phyloP scores from a whole-genome alignment of 2,888 invertebrate species.

The Conchocele bisecta region DNA sequence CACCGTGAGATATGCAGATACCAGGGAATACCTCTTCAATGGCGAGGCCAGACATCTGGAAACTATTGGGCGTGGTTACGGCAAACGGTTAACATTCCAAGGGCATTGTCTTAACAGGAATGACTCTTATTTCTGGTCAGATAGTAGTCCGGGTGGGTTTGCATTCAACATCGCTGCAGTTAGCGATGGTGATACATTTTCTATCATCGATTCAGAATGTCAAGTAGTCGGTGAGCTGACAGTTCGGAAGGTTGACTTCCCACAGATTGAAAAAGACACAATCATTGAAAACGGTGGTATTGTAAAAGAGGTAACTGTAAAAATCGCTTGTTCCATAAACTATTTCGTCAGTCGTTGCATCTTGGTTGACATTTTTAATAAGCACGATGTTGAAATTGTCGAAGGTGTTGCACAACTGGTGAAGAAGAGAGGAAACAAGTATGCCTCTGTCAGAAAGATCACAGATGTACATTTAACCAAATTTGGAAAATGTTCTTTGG shows the following conservation, averaged over 20 bases:
- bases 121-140: constrained; percentile 90
- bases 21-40: constrained; percentile 87
- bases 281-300: constrained; percentile 45
- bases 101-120: constrained; percentile 86
- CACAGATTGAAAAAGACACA: constrained; percentile 64
- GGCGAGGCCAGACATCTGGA: constrained; percentile 87
- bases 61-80: constrained; percentile 89
- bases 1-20: constrained; percentile 86
- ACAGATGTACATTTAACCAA: constrained; percentile 54
- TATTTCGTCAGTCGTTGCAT: constrained; percentile 56
- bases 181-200: constrained; percentile 88
- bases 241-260: constrained; percentile 56
- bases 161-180: constrained; percentile 86
- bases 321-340: constrained; percentile 63
- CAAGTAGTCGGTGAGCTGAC: constrained; percentile 62
- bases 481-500: constrained; percentile 60
- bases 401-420: constrained; percentile 65
- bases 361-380: constrained; percentile 53
- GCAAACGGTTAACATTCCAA: constrained; percentile 89
- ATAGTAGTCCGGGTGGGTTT: constrained; percentile 89
- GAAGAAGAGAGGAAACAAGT: constrained; percentile 58
- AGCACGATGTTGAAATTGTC: constrained; percentile 57
- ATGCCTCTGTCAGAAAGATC: constrained; percentile 57
- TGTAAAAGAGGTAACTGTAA: constrained; percentile 62
- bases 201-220: constrained; percentile 84